These are phyloP conservation scores for Leucophenga varia DNA, from an alignment of 1,140 invertebrate genomes.

Conservation along the genomic window DNA sequence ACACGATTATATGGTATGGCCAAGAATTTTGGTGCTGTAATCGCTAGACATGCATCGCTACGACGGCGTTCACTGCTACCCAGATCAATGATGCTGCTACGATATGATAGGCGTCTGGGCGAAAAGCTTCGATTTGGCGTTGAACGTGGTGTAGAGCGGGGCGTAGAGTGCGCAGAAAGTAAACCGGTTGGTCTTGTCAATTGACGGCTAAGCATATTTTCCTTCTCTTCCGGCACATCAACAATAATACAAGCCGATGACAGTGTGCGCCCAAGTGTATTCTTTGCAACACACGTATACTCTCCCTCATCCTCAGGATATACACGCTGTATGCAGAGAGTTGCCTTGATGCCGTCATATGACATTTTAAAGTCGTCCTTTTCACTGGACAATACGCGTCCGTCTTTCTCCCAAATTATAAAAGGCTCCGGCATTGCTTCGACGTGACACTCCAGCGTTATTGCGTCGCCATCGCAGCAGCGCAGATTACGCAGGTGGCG, in stretches of 20 bases:
- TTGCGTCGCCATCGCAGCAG: conserved; percentile 78
- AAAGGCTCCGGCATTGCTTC: conserved; percentile 67
- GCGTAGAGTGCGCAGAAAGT: conserved; percentile 69
- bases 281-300: conserved; percentile 81
- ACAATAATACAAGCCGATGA: conserved; percentile 80
- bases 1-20: conserved; percentile 83
- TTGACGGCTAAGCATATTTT: conserved; percentile 69
- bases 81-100: conserved; percentile 45
- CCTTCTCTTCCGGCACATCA: conserved; percentile 80
- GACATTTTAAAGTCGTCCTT: conserved; percentile 67
- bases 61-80: conserved; percentile 58
- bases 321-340: conserved; percentile 72
- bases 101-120: conserved; percentile 52
- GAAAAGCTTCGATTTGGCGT: conserved; percentile 71
- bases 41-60: conserved; percentile 38
- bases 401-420: conserved; percentile 78
- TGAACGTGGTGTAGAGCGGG: conserved; percentile 69
- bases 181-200: conserved; percentile 67
- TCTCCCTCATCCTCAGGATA: conserved; percentile 88
- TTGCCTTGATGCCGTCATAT: conserved; percentile 68
- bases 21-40: conserved; percentile 78
- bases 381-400: conserved; percentile 65
- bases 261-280: conserved; percentile 75
- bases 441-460: conserved; percentile 75
- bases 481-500: conserved; percentile 72